Conservation (phyloP, 2,113 vertebrate genomes). For the Tursiops truncatus region DNA sequence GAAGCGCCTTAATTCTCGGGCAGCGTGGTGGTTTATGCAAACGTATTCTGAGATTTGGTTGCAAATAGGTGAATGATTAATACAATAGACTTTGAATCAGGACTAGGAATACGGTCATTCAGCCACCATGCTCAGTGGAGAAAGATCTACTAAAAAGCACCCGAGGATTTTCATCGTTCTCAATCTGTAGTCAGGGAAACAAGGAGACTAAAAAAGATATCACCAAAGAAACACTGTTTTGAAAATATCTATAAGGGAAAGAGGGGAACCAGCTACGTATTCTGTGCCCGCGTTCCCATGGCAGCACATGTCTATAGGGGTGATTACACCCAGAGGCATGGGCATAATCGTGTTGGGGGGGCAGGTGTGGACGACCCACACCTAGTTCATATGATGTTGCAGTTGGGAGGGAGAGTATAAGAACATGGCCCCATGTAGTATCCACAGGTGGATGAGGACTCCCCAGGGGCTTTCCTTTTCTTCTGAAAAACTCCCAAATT, state of each 20-base stretch:
- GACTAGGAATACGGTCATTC: neutral
- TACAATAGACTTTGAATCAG: neutral
- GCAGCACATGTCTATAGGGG: neutral
- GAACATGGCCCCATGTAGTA: neutral
- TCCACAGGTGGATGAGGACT: neutral
- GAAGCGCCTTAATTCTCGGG: neutral
- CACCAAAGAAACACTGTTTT: slow-evolving; percentile 56
- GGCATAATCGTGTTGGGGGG: neutral
- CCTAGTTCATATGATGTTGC: neutral
- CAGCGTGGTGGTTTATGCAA: neutral
- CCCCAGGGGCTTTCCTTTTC: neutral
- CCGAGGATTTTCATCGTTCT: slow-evolving; percentile 43
- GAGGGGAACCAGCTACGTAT: neutral
- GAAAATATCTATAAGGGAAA: slow-evolving; percentile 63
- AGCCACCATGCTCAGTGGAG: neutral
- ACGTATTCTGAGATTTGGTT: neutral
- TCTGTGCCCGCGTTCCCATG: slow-evolving; percentile 26
- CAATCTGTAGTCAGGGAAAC: slow-evolving; percentile 75
- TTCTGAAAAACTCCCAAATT: neutral
- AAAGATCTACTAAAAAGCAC: slow-evolving; percentile 20
- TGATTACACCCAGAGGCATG: neutral
- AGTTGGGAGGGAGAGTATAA: neutral
- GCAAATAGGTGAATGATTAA: slow-evolving; percentile 46
- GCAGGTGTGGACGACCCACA: neutral
- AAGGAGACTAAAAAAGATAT: slow-evolving; percentile 64